Evolutionary conservation across 2,888 invertebrate species (phyloP), one percentile per base, ranked within the genome.

Genomic region (Nephrotoma appendiculata): DNA sequence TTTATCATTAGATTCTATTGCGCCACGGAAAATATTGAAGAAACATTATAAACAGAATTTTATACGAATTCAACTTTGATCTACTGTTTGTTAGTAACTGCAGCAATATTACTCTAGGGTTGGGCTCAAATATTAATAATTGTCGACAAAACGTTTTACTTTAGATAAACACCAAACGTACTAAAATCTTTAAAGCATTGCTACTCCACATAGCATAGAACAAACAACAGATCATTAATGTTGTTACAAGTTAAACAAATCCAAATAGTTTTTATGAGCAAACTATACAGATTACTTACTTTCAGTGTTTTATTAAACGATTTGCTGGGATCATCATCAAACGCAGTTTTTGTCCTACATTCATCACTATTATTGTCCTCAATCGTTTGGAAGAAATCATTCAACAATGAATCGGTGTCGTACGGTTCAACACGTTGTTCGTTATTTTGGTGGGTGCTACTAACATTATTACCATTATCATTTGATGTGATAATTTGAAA

Each of bases 381-480:
- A 41, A 91, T 91, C 86, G 91, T 90, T 91, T 91, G 91, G 43
- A 91, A 88, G 84, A 91, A 90, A 48, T 91, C 91, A 88, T 91
- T 91, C 2, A 92, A 89, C 19, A 91, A 87, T 2, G 91, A 91
- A 87, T 91, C 91, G 0, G 91, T 91, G 88, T 92, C 91, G 89
- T 44, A 85, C 6, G 85, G 19, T 85, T 85, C 85, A 31, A 44
- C 19, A 9, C 44, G 15, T 44, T 84, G 7, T 44, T 45, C 41
- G 52, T 86, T 3, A 41, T 86, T 83, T 48, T 44, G 71, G 11
- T 41, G 44, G 52, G 31, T 15, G n/a, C 52, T 48, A 44, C 41
- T 52, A n/a, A 12, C 31, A 86, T 86, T 31, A 11, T 31, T 15
- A 12, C 44, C 44, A 19, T 86, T 19, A 44, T 44, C 31, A 44